phyloP scores from a whole-genome alignment of 2,888 invertebrate genomes.

The Cephus runcator region DNA sequence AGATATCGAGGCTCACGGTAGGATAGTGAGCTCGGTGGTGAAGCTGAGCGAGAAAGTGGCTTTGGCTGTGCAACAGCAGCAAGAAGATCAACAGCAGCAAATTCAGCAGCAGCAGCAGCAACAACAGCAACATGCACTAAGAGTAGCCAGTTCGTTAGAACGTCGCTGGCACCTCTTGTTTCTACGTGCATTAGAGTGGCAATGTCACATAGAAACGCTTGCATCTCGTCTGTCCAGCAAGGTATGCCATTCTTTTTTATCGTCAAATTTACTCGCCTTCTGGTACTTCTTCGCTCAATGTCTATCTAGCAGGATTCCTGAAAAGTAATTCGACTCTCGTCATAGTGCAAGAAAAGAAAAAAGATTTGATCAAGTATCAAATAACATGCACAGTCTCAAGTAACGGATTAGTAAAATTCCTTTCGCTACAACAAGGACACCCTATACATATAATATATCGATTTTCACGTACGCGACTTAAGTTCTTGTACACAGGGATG shows the following conservation, averaged over 20 bases:
- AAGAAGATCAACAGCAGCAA: constrained; percentile 35
- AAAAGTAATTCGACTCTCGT: too few species aligned
- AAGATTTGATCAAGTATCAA: too few species aligned
- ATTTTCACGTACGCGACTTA: too few species aligned
- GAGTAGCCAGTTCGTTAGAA: constrained; percentile 79
- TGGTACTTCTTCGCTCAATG: too few species aligned
- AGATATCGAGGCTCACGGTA: constrained; percentile 92
- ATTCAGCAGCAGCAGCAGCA: constrained; percentile 28
- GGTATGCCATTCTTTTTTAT: constrained; percentile 59
- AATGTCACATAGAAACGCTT: constrained; percentile 88
- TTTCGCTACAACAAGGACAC: too few species aligned
- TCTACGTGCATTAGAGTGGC: constrained; percentile 90
- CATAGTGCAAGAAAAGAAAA: too few species aligned
- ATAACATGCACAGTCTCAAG: too few species aligned
- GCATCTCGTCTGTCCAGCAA: constrained; percentile 75
- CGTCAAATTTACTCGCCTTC: too few species aligned
- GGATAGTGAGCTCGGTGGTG: constrained; percentile 83
- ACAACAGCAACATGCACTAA: constrained; percentile 59
- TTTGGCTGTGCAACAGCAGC: constrained; percentile 37
- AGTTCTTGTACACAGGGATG: too few species aligned
- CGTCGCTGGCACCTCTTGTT: constrained; percentile 91
- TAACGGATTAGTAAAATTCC: too few species aligned
- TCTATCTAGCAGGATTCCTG: too few species aligned
- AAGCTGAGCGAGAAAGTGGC: constrained; percentile 76
- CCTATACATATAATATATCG: too few species aligned